Evolutionary conservation across 1,140 invertebrate species (phyloP).

Genomic region (Caenorhabditis remanei): DNA sequence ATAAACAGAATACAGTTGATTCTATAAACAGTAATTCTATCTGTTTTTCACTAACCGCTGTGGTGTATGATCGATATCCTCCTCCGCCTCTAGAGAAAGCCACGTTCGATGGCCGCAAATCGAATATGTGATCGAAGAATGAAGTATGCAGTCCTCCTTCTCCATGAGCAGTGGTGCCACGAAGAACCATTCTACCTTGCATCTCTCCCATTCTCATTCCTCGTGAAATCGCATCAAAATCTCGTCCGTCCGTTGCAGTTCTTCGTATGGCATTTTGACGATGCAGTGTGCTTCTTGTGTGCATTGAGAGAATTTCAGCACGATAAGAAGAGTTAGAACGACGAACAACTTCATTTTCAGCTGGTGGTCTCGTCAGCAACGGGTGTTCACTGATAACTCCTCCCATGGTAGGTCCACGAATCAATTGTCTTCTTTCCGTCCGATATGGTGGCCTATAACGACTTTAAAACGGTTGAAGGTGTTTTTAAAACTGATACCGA

Average conservation of each 20-base stretch:
- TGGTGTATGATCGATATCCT: not conserved
- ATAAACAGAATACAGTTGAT: not conserved
- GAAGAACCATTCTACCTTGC: not conserved
- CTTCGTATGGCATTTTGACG: slow-evolving; percentile 38
- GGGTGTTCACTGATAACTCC: slow-evolving; percentile 33
- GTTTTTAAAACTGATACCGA: not conserved
- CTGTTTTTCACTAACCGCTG: not conserved
- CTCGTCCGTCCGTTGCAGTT: slow-evolving; percentile 11
- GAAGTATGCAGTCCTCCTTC: slow-evolving; percentile 11
- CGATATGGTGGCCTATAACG: slow-evolving; percentile 36
- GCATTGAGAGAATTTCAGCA: slow-evolving; percentile 10
- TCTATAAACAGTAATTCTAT: too few species aligned
- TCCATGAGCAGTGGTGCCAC: slow-evolving; percentile 17
- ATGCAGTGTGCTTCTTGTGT: slow-evolving; percentile 23
- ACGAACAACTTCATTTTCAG: slow-evolving; percentile 5
- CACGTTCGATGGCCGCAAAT: not conserved
- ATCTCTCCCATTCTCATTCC: slow-evolving; percentile 18
- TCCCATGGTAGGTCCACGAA: not conserved
- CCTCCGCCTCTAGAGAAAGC: not conserved
- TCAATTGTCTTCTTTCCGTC: not conserved
- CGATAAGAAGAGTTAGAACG: not conserved
- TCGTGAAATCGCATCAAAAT: slow-evolving; percentile 3
- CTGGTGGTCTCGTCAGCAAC: slow-evolving; percentile 7
- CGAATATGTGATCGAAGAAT: slow-evolving; percentile 44
- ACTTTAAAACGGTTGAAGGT: not conserved